These are phyloP conservation scores for Onthophagus taurus DNA, from an alignment of 1,140 invertebrate genomes.

Conservation along the genomic window DNA sequence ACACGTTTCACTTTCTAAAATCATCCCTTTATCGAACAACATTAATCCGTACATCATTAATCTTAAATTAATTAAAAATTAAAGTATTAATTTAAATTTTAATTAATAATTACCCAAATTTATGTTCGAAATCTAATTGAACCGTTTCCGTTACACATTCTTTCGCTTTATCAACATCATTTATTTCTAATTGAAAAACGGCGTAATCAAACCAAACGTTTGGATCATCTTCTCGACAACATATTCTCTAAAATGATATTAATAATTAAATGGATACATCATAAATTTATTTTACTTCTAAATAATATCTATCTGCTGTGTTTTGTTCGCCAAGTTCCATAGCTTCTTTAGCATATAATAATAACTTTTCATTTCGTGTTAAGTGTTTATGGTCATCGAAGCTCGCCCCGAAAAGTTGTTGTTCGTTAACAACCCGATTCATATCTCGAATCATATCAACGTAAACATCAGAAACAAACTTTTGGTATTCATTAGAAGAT, in stretches of 20 bases:
- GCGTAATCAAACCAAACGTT: slow-evolving; percentile 29
- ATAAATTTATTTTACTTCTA: slow-evolving; percentile 17
- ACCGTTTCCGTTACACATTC: slow-evolving; percentile 27
- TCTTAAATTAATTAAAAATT: slow-evolving; percentile 7
- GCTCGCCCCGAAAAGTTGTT: slow-evolving; percentile 14
- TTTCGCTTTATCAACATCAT: slow-evolving; percentile 20
- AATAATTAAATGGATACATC: not conserved
- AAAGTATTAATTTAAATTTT: not conserved
- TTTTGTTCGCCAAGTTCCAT: slow-evolving; percentile 17
- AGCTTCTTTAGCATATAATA: slow-evolving; percentile 28
- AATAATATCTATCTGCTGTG: slow-evolving; percentile 24
- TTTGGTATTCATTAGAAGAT: slow-evolving; percentile 17
- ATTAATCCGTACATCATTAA: slow-evolving; percentile 21
- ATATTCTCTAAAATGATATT: slow-evolving; percentile 16
- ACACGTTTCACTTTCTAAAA: slow-evolving; percentile 28
- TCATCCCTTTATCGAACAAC: slow-evolving; percentile 19
- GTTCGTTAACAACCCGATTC: slow-evolving; percentile 24
- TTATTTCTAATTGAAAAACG: slow-evolving; percentile 24
- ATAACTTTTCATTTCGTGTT: not conserved
- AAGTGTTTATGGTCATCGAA: not conserved
- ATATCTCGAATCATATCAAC: slow-evolving; percentile 20
- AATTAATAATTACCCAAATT: slow-evolving; percentile 19
- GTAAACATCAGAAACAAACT: slow-evolving; percentile 24
- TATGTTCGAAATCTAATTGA: slow-evolving; percentile 18
- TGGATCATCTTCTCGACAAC: slow-evolving; percentile 16